These are phyloP conservation scores for Biston betularia DNA, from an alignment of 2,888 invertebrate genomes.

Conservation along the genomic window DNA sequence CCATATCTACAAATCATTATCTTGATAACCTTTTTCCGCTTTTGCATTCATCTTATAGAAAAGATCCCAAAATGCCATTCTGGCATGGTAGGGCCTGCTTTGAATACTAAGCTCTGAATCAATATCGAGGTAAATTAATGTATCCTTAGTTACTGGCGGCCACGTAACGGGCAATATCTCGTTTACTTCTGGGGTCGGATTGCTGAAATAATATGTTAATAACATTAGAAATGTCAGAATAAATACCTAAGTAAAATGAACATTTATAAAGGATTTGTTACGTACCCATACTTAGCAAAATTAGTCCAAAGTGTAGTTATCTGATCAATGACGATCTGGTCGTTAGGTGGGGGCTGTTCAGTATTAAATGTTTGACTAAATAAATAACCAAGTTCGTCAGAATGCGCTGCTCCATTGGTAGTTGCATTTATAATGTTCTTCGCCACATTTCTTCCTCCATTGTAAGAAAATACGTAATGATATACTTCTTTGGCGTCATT, in stretches of 20 bases:
- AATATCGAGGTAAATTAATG: slow-evolving; percentile 41
- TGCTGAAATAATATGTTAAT: slow-evolving; percentile 39
- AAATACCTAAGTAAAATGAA: neutral
- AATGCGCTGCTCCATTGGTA: slow-evolving; percentile 38
- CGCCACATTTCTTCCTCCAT: slow-evolving; percentile 35
- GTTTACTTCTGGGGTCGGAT: slow-evolving; percentile 49
- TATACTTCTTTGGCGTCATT: slow-evolving; percentile 34
- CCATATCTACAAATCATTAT: neutral
- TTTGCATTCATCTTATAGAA: slow-evolving; percentile 48
- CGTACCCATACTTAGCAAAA: slow-evolving; percentile 48
- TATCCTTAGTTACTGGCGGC: slow-evolving; percentile 42
- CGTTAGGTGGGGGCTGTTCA: slow-evolving; percentile 29
- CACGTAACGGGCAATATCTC: slow-evolving; percentile 50
- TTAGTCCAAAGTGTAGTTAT: slow-evolving; percentile 47
- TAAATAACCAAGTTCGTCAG: slow-evolving; percentile 43
- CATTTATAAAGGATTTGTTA: too few species aligned
- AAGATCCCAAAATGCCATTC: slow-evolving; percentile 50
- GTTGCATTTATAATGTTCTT: slow-evolving; percentile 21
- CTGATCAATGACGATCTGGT: slow-evolving; percentile 41
- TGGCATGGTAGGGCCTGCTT: slow-evolving; percentile 42
- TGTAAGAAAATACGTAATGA: slow-evolving; percentile 42
- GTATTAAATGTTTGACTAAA: slow-evolving; percentile 27
- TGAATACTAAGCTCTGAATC: slow-evolving; percentile 36
- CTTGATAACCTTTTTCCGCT: slow-evolving; percentile 36
- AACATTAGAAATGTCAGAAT: neutral